Evolutionary conservation across 2,888 invertebrate species (phyloP).

Genomic region (Eremobia ochroleuca): DNA sequence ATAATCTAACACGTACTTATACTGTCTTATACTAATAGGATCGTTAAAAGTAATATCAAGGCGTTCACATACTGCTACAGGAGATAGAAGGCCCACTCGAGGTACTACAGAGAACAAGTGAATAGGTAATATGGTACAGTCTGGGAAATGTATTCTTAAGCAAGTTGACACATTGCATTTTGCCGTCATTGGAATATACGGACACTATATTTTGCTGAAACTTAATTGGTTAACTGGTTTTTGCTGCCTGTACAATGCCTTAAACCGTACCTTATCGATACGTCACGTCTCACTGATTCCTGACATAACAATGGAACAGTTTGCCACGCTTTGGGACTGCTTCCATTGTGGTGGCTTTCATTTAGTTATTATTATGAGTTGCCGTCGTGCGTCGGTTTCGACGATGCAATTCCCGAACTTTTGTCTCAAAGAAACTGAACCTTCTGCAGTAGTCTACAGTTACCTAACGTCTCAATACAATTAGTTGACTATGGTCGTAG

Average conservation of each 20-base stretch:
- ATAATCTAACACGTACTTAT: conserved; percentile 27
- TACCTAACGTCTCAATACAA: conserved; percentile 39
- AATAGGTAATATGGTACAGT: neutral
- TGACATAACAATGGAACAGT: neutral
- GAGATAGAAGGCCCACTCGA: conserved; percentile 20
- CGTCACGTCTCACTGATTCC: neutral
- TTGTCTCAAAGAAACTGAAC: no score
- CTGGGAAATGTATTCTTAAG: neutral
- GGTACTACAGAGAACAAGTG: neutral
- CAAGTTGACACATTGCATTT: neutral
- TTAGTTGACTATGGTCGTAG: conserved; percentile 40
- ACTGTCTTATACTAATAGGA: conserved; percentile 24
- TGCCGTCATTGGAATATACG: neutral
- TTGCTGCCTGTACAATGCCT: neutral
- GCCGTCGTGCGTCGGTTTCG: neutral
- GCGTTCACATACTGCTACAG: neutral
- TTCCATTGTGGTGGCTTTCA: neutral
- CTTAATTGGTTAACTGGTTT: neutral
- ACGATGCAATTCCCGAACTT: neutral
- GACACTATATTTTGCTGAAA: neutral
- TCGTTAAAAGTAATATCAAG: conserved; percentile 32
- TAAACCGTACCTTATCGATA: neutral
- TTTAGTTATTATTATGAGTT: neutral
- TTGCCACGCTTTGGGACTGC: no score
- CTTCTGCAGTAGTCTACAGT: conserved; percentile 21